Conservation (phyloP, 2,888 invertebrate species). For the Pheosia tremula region DNA sequence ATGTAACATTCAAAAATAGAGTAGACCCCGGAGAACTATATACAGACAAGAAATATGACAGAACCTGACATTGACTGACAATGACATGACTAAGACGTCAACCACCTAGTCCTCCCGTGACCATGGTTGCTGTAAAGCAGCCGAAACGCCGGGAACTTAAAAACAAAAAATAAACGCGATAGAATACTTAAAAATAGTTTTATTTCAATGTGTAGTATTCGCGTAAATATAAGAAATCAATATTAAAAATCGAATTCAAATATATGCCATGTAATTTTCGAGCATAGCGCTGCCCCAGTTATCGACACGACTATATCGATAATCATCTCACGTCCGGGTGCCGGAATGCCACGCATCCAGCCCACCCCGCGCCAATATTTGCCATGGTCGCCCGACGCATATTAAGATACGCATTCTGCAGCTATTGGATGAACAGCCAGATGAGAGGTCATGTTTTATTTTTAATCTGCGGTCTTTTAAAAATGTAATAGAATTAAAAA, state of each 20-base stretch:
- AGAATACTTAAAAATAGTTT: too few relatives aligned
- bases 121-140: too few relatives aligned
- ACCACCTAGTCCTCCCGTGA: too few relatives aligned
- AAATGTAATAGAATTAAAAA: background rate
- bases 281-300: conserved; percentile 16
- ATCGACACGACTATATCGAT: conserved; percentile 46
- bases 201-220: too few relatives aligned
- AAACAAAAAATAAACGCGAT: too few relatives aligned
- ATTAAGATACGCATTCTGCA: conserved; percentile 57
- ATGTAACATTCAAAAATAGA: too few relatives aligned
- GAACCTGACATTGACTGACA: too few relatives aligned
- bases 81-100: too few relatives aligned
- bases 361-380: conserved; percentile 59
- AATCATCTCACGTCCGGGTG: conserved; percentile 52
- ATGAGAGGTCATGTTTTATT: background rate
- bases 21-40: too few relatives aligned
- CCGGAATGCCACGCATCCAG: conserved; percentile 62
- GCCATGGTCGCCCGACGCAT: conserved; percentile 51
- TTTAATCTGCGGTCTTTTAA: background rate
- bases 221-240: too few relatives aligned
- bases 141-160: too few relatives aligned
- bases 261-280: conserved; percentile 30
- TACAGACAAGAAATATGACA: too few relatives aligned
- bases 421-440: conserved; percentile 40
- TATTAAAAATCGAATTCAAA: background rate